phyloP scores from a whole-genome alignment of 2,797 vertebrate species.

The Ptychobarbus kaznakovi region DNA sequence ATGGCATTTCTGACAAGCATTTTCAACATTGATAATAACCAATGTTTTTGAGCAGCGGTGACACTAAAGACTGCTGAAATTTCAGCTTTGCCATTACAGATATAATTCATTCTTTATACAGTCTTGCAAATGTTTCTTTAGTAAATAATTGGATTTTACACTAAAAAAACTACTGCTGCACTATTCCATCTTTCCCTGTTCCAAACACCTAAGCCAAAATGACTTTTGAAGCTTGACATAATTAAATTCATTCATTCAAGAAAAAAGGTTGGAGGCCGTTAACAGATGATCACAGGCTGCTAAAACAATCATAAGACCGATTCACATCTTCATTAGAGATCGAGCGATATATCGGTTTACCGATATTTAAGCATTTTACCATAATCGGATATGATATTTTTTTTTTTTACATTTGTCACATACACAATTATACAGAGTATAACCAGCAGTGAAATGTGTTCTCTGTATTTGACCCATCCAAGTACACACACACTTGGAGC shows the following conservation, averaged over 20 bases:
- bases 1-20: too few species aligned
- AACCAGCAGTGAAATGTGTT: too few species aligned
- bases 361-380: too few species aligned
- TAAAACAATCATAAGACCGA: not conserved
- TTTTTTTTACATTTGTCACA: too few species aligned
- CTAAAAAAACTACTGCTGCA: not conserved
- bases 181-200: not conserved
- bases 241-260: not conserved
- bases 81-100: not conserved
- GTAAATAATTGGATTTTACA: not conserved
- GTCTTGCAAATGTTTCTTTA: not conserved
- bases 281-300: not conserved
- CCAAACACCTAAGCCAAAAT: not conserved
- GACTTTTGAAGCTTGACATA: not conserved
- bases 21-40: not conserved
- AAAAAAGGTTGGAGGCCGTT: slow-evolving; percentile 6
- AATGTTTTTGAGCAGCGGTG: not conserved
- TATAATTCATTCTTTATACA: not conserved
- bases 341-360: too few species aligned
- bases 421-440: too few species aligned
- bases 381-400: too few species aligned
- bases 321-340: not conserved
- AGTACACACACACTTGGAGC: too few species aligned
- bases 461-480: too few species aligned
- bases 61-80: not conserved